Evolutionary conservation across 2,888 invertebrate genomes (phyloP), one percentile per base, ranked within the genome.

Genomic region (Heliconius ismenius): DNA sequence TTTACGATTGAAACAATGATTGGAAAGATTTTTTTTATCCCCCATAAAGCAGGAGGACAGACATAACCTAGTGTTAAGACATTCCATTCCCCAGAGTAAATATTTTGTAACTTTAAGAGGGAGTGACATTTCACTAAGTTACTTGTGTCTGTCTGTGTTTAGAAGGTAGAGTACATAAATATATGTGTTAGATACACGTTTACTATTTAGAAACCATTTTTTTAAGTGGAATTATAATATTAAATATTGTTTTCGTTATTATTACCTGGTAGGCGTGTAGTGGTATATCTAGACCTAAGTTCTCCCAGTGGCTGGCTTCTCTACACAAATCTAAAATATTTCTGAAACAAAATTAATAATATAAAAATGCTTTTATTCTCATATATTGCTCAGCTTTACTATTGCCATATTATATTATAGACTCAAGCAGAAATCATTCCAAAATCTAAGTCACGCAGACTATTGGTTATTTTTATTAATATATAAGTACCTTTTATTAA

Each of bases 251-350:
- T 63, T n/a, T 60, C 15, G 43, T 36, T 49, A 43, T 72, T 10
- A 74, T 74, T 78, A 96, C 95, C 83, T 95, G 95, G 78, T 95
- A 95, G 0, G 97, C 95, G 78, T 96, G 95, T 0, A 95, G 89
- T 0, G 98, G 97, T 78, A 97, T 95, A 80, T 96, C 96, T 86
- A 96, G 95, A 11, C 95, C 94, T 36, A 98, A 86, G 73, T 95
- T 93, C 82, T 96, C 95, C 96, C 98, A 98, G 86, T 96, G 96
- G 77, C 94, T 91, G 0, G 96, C 96, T 89, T 98, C 97, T 79
- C 95, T 95, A 85, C 96, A 96, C 65, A 97, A 91, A 77, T 96
- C 95, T 84, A 97, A 86, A 74, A 97, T 91, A 63, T 93, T 93
- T 77, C 96, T 96, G 85, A 69, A 92, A 90, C 49, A 2, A 70